phyloP scores from a whole-genome alignment of 2,888 invertebrate species.

The Lottia scabra region DNA sequence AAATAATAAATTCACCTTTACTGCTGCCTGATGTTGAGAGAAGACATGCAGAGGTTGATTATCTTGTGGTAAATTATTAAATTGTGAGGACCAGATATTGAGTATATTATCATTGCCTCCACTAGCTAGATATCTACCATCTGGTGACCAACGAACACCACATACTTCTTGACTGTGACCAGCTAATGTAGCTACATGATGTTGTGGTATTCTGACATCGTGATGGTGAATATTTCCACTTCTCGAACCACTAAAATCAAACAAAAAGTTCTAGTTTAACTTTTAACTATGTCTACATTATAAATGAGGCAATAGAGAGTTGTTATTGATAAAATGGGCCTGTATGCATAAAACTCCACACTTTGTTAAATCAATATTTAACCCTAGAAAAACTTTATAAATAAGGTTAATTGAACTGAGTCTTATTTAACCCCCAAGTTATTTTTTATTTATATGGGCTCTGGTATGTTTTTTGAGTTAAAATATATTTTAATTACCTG shows the following conservation, averaged over 20 bases:
- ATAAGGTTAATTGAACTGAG: no score
- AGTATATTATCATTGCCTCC: constrained; percentile 97
- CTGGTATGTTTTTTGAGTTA: no score
- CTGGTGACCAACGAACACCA: constrained; percentile 95
- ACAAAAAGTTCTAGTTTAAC: not conserved
- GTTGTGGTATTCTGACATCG: constrained; percentile 91
- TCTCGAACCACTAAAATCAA: constrained; percentile 78
- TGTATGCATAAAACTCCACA: no score
- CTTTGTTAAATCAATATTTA: no score
- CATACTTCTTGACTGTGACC: constrained; percentile 83
- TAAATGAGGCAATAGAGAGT: no score
- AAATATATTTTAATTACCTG: constrained; percentile 48
- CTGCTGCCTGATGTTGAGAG: constrained; percentile 69
- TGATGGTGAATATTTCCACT: constrained; percentile 93
- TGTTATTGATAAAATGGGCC: not conserved
- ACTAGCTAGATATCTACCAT: constrained; percentile 91
- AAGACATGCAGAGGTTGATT: constrained; percentile 73
- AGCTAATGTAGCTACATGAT: constrained; percentile 79
- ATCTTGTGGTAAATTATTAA: constrained; percentile 49
- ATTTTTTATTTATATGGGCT: no score
- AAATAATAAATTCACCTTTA: constrained; percentile 62
- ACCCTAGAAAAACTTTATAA: no score
- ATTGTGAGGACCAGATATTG: constrained; percentile 81
- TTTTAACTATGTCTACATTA: no score
- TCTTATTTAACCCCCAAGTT: no score